Percentiles rank a stretch among this genome's conserved stretches.
Evolutionary conservation across 2,797 vertebrate genomes (phyloP).

Genomic region (Mustela erminea): DNA sequence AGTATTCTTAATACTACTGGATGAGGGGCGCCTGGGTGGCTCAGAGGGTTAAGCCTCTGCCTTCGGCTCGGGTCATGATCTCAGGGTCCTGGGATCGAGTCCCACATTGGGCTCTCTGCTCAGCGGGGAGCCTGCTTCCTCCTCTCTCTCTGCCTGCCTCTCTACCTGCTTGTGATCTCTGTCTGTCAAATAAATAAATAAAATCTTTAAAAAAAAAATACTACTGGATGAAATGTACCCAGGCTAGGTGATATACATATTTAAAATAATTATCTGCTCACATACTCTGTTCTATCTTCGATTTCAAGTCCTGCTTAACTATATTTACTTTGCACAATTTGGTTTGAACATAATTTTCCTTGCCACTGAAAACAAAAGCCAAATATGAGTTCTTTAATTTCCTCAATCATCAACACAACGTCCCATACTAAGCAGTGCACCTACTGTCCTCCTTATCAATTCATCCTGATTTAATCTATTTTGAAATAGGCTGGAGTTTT

Average conservation of each 20-base stretch:
- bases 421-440: neutral
- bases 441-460: neutral
- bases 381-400: slow-evolving; percentile 10
- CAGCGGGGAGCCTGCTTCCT: no score
- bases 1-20: neutral
- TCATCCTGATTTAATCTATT: slow-evolving; percentile 2
- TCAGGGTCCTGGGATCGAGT: no score
- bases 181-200: no score
- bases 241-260: neutral
- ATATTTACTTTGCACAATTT: slow-evolving; percentile 21
- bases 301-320: slow-evolving; percentile 44
- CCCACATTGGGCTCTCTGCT: no score
- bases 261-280: slow-evolving; percentile 29
- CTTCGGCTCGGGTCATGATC: no score
- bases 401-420: neutral
- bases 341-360: slow-evolving; percentile 7
- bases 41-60: no score
- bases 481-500: slow-evolving; percentile 11
- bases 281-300: neutral
- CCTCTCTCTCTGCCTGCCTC: no score
- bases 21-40: neutral
- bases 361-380: slow-evolving; percentile 14
- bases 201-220: neutral
- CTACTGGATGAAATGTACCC: neutral
- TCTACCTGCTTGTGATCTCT: no score